Evolutionary conservation across 2,797 vertebrate species (phyloP), one percentile per base, ranked within the genome.

Genomic region (Myripristis jacobus): DNA sequence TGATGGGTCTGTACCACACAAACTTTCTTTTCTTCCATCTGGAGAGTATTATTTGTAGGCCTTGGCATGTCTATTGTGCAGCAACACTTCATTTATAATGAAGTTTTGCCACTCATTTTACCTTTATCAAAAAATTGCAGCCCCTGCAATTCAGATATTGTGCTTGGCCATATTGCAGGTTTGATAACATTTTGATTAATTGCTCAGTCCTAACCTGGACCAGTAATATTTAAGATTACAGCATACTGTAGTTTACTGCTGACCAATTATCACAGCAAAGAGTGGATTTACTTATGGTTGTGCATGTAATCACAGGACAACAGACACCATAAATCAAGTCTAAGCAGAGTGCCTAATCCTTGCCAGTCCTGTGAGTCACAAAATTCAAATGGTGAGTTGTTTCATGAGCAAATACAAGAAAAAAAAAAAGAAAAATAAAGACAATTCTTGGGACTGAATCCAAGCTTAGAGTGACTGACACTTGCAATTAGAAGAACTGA

Each of bases 361-460:
- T 54, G 41, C 66, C 50, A 24, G 12, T 69, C 22, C 47, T n/a
- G 44, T 64, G 52, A 75, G 53, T 67, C 76, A 62, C 54, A 55
- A 66, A 73, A 58, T 19, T n/a, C 6, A 50, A 6, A 48, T n/a
- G 27, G 4, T 19, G 6, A 7, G 38, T 47, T 73, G 51, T 77
- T 70, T 66, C 61, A 62, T 78, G 61, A 75, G 75, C 22, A 56
- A 70, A 51, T 74, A 41, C 56, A 41, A 67, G 25, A 10, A 19
- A 70, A 69, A 44, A 65, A 60, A 6, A 29, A n/a, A n/a, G n/a
- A n/a, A n/a, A n/a, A n/a, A n/a, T 38, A 65, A 60, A 6, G 6
- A 1, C 43, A 59, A 41, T 63, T 21, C 25, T 19, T 6, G 3
- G 13, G 13, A 47, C 4, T 62, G 71, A 52, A 52, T 58, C 24